A percentile compares a stretch with the other conserved stretches of the same genome.
phyloP scores from a whole-genome alignment of 2,797 vertebrate genomes.

The Hippopotamyrus pictus region DNA sequence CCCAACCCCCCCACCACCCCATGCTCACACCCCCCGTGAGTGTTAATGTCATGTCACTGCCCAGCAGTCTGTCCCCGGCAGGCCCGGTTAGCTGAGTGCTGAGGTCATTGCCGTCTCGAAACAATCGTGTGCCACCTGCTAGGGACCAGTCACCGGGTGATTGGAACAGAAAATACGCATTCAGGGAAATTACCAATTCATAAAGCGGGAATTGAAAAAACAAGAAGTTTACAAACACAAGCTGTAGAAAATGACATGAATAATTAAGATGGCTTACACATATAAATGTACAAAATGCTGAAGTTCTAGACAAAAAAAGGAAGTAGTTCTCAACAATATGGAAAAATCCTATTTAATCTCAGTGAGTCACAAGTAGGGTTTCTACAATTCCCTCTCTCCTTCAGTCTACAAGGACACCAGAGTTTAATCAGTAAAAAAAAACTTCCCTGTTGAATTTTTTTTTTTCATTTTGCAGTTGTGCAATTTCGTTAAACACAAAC shows the following conservation, averaged over 20 bases:
- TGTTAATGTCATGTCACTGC: constrained; percentile 11
- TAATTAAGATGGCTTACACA: not conserved
- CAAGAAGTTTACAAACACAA: constrained; percentile 6
- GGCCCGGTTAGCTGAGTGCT: not conserved
- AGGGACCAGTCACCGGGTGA: constrained; percentile 9
- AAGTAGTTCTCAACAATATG: not conserved
- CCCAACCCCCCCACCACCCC: not conserved
- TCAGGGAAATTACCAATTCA: constrained; percentile 10
- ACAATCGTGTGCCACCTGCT: constrained; percentile 14
- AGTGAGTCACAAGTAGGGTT: not conserved
- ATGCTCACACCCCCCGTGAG: not conserved
- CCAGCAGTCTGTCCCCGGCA: constrained; percentile 10
- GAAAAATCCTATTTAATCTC: not conserved
- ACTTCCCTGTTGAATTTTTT: not conserved
- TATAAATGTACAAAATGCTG: not conserved
- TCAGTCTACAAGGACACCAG: not conserved
- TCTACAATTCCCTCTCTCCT: not conserved
- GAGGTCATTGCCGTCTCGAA: constrained; percentile 14
- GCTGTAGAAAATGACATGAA: not conserved
- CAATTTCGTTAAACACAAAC: not conserved
- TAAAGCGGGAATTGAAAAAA: not conserved
- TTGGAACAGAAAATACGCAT: not conserved
- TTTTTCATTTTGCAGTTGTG: not conserved
- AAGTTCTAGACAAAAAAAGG: not conserved
- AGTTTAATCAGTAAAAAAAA: not conserved